Evolutionary conservation across 2,797 vertebrate species (phyloP).

Genomic region (Chelon auratus): DNA sequence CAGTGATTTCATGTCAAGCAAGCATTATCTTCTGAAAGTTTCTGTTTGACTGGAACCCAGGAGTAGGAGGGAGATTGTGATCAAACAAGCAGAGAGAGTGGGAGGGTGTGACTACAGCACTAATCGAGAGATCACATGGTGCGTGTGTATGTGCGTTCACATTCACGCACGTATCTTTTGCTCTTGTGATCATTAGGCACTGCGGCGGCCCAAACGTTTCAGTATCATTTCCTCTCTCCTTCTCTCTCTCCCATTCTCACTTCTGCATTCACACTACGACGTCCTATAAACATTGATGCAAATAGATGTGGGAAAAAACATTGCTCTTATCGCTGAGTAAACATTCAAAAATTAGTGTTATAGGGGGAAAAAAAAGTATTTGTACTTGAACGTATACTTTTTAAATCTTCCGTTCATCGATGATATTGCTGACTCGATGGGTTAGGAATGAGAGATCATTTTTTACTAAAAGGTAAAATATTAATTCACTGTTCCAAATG

Average conservation of each 20-base stretch:
- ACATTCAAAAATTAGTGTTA: slow-evolving; percentile 42
- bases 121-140: slow-evolving; percentile 79
- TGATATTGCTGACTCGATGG: slow-evolving; percentile 14
- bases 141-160: slow-evolving; percentile 55
- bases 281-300: slow-evolving; percentile 63
- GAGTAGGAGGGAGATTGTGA: slow-evolving; percentile 68
- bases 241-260: slow-evolving; percentile 81
- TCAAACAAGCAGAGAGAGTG: slow-evolving; percentile 70
- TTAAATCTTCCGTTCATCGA: too few species aligned
- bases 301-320: slow-evolving; percentile 65
- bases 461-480: neutral
- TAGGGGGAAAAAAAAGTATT: slow-evolving; percentile 3
- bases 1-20: slow-evolving; percentile 48
- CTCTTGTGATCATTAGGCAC: slow-evolving; percentile 74
- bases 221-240: slow-evolving; percentile 84
- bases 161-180: slow-evolving; percentile 49
- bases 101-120: slow-evolving; percentile 73
- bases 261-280: slow-evolving; percentile 79
- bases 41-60: slow-evolving; percentile 67
- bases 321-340: slow-evolving; percentile 3
- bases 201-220: slow-evolving; percentile 58
- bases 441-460: slow-evolving; percentile 6
- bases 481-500: too few species aligned
- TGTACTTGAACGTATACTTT: neutral
- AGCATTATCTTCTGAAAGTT: slow-evolving; percentile 65